Evolutionary conservation across 2,888 invertebrate species (phyloP).

Genomic region (Dicranocentrus wangi): DNA sequence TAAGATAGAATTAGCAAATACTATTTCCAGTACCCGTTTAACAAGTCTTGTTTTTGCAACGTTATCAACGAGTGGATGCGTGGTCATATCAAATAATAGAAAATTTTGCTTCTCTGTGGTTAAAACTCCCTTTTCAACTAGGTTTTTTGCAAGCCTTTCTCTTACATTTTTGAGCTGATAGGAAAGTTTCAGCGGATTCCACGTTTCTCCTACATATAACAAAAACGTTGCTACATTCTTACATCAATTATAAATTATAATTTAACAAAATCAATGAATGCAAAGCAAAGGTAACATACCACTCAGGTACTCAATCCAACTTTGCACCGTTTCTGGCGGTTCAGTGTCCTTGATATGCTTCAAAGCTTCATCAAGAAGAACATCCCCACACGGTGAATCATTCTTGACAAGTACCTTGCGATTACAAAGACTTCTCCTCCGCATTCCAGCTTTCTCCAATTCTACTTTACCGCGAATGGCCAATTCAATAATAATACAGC

Average conservation of each 20-base stretch:
- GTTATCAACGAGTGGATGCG: conserved; percentile 97
- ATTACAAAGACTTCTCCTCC: conserved; percentile 91
- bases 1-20: not conserved
- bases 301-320: conserved; percentile 99
- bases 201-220: conserved; percentile 86
- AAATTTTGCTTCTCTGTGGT: conserved; percentile 99
- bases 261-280: too few species aligned
- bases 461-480: conserved; percentile 95
- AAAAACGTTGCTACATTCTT: not conserved
- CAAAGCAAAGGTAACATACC: too few species aligned
- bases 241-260: not conserved
- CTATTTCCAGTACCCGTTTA: conserved; percentile 83
- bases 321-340: conserved; percentile 96
- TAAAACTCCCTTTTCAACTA: conserved; percentile 98
- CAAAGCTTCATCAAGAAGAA: conserved; percentile 77
- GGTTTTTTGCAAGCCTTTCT: conserved; percentile 98
- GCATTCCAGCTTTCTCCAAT: conserved; percentile 96
- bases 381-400: conserved; percentile 97
- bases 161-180: conserved; percentile 99
- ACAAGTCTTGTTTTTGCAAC: conserved; percentile 95
- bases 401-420: conserved; percentile 88
- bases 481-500: conserved; percentile 98
- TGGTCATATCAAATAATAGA: conserved; percentile 99
- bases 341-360: conserved; percentile 94
- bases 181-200: conserved; percentile 98